Evolutionary conservation across 2,888 invertebrate genomes (phyloP), one percentile per base, ranked within the genome.

Genomic region (Keiferia lycopersicella): DNA sequence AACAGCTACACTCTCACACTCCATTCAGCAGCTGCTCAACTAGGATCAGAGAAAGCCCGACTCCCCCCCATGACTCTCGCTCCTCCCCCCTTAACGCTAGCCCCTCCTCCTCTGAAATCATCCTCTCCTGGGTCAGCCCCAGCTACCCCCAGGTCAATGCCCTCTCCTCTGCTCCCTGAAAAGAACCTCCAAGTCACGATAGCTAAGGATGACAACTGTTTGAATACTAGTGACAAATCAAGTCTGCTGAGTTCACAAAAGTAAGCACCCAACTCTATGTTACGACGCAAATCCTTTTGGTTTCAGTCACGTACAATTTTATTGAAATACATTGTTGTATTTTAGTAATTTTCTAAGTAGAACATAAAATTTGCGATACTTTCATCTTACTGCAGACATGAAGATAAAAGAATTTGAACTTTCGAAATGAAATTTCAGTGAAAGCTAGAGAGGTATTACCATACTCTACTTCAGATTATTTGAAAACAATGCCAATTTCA

Each of bases 1-100:
- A 93, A 94, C 75, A 93, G 93, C 72, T 88, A 92, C 68, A 92
- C 92, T 0, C 67, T 92, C 62, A 92, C 92, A 0, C 80, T 92
- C 0, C 92, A 92, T 67, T 88, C 89, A 0, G 87, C 88, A 14
- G 83, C 86, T 61, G 80, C 86, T 2, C 86, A 86, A 62, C 75
- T 91, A 63, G 79, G 88, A 18, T 67, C 89, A 20, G 91, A 91
- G 62, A 91, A 91, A 69, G 91, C 91, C 10, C 79, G 91, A 48
- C 78, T 91, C 0, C 91, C 91, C 6, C 89, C 91, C 6, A 81
- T 86, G 74, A 76, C 81, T 11, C 73, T 90, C 1, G 88, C 88
- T 7, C 88, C 86, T 11, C 87, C 83, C 2, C 79, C 80, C 3
- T 51, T 86, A 10, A 82, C 82, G 12, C 71, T 87, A 22, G 82